These are phyloP conservation scores for Epinotia bilunana DNA, from an alignment of 2,888 invertebrate species.

Conservation along the genomic window DNA sequence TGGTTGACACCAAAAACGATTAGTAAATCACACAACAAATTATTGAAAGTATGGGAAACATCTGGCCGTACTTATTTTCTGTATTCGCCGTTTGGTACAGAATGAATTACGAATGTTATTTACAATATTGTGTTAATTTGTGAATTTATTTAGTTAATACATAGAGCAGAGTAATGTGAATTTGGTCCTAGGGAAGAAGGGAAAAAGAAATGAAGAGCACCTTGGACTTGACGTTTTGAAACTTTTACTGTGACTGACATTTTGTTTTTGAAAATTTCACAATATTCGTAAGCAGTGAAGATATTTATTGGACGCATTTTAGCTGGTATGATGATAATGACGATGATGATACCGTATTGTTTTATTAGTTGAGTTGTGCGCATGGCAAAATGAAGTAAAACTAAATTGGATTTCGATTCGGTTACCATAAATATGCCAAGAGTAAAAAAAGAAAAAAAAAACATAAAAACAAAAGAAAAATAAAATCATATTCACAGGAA, in stretches of 20 bases:
- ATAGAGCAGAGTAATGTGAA: too few relatives aligned
- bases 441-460: background rate
- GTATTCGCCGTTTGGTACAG: background rate
- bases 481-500: background rate
- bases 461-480: background rate
- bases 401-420: background rate
- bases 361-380: too few relatives aligned
- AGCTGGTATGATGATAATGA: too few relatives aligned
- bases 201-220: too few relatives aligned
- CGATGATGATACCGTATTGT: too few relatives aligned
- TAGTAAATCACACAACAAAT: conserved; percentile 13
- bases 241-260: too few relatives aligned
- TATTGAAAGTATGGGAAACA: conserved; percentile 6
- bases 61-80: background rate
- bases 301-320: too few relatives aligned
- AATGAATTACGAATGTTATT: background rate
- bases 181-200: too few relatives aligned
- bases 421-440: background rate
- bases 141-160: background rate
- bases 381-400: background rate
- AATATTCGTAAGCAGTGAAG: too few relatives aligned
- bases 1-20: conserved; percentile 10
- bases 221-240: background rate
- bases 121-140: background rate
- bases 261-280: too few relatives aligned